A percentile compares a stretch with the other conserved stretches of the same genome.
Evolutionary conservation across 2,888 invertebrate genomes (phyloP).

Genomic region (Polydrusus pterygomalis): DNA sequence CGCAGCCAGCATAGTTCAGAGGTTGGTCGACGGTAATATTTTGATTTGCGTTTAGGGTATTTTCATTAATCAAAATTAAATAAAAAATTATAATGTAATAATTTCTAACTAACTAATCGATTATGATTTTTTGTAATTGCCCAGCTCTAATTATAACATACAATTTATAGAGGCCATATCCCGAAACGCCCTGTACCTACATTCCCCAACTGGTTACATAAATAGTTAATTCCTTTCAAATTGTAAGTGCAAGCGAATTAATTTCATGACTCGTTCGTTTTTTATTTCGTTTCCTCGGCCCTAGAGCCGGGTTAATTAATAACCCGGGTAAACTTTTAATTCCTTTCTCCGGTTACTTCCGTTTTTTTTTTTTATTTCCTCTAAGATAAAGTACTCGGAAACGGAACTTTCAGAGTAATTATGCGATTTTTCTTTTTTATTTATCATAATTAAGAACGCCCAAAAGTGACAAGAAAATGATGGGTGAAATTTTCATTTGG

Average conservation of each 20-base stretch:
- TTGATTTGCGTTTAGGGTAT: too few relatives aligned
- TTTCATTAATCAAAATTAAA: too few relatives aligned
- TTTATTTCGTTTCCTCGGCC: slow-evolving; percentile 7
- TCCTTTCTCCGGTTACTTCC: slow-evolving; percentile 1
- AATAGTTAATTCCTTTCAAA: neutral
- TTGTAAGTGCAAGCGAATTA: slow-evolving; percentile 16
- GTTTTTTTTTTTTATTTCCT: slow-evolving; percentile 20
- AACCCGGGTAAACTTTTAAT: slow-evolving; percentile 21
- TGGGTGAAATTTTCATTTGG: neutral
- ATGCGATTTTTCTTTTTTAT: slow-evolving; percentile 16
- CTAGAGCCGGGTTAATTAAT: slow-evolving; percentile 23
- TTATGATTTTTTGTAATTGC: too few relatives aligned
- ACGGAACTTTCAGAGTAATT: slow-evolving; percentile 23
- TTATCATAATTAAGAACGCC: neutral
- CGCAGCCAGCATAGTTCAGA: too few relatives aligned
- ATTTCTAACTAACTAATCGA: too few relatives aligned
- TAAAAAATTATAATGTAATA: too few relatives aligned
- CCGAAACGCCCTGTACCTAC: neutral
- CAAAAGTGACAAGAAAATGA: neutral
- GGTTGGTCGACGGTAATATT: too few relatives aligned
- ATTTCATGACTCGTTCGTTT: slow-evolving; percentile 4
- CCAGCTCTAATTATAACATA: too few relatives aligned
- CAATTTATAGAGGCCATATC: too few relatives aligned
- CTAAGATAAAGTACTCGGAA: slow-evolving; percentile 11
- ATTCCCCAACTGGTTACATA: neutral